Percentiles rank a stretch among this genome's conserved stretches.
phyloP scores from a whole-genome alignment of 2,888 invertebrate species.

The Alviniconcha strummeri region DNA sequence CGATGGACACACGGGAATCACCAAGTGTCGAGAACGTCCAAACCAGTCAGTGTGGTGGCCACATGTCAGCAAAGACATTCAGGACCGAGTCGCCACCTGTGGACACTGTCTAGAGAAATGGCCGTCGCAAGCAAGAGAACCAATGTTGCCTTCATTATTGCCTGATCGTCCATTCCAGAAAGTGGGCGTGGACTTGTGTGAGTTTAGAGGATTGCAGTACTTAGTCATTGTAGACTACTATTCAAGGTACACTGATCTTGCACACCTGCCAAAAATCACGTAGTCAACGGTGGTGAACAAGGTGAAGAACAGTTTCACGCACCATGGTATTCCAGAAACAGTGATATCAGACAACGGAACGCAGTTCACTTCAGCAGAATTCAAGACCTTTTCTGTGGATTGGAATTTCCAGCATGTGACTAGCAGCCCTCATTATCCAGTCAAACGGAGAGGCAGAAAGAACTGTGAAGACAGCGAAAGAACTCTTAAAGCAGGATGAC shows the following conservation, averaged over 20 bases:
- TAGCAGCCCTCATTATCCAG: slow-evolving; percentile 34
- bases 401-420: slow-evolving; percentile 33
- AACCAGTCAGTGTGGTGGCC: slow-evolving; percentile 46
- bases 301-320: slow-evolving; percentile 43
- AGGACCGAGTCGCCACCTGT: slow-evolving; percentile 33
- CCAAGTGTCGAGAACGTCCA: slow-evolving; percentile 42
- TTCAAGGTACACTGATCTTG: slow-evolving; percentile 38
- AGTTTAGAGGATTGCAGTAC: slow-evolving; percentile 34
- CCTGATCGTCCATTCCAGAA: slow-evolving; percentile 45
- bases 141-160: slow-evolving; percentile 37
- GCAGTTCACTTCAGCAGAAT: slow-evolving; percentile 26
- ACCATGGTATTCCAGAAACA: slow-evolving; percentile 40
- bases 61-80: slow-evolving; percentile 34
- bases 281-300: slow-evolving; percentile 35
- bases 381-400: slow-evolving; percentile 33
- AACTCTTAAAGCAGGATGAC: neutral
- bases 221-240: slow-evolving; percentile 44
- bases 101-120: slow-evolving; percentile 38
- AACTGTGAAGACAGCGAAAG: slow-evolving; percentile 29
- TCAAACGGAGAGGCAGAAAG: slow-evolving; percentile 36
- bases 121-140: slow-evolving; percentile 42
- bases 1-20: slow-evolving; percentile 45
- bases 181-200: slow-evolving; percentile 42
- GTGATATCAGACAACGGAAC: slow-evolving; percentile 34
- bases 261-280: slow-evolving; percentile 16